Percentiles rank a stretch among this genome's conserved stretches.
Evolutionary conservation across 2,797 vertebrate species (phyloP).

Genomic region (Uromys caudimaculatus): DNA sequence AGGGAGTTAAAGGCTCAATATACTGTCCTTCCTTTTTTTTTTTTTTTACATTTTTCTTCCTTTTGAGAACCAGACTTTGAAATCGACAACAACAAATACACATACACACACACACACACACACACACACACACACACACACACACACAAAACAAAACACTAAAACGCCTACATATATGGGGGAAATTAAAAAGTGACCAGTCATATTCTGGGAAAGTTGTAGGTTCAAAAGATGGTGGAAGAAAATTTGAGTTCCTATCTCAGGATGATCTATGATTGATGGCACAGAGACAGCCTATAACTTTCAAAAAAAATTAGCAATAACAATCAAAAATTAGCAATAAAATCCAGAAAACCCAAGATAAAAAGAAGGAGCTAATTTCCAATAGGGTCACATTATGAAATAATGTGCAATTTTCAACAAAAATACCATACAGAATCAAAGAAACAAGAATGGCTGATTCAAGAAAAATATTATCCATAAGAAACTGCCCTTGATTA

Average conservation of each 20-base stretch:
- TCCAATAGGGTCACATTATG: not conserved
- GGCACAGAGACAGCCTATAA: not conserved
- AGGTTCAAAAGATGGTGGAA: not conserved
- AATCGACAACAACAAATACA: not conserved
- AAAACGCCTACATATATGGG: not conserved
- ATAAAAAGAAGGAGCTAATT: not conserved
- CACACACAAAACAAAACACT: not conserved
- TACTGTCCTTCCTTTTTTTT: not conserved
- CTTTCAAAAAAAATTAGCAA: not conserved
- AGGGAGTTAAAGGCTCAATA: not conserved
- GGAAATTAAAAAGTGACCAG: not conserved
- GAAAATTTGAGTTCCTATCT: not conserved
- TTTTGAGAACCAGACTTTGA: not conserved
- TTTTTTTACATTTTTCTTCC: not conserved
- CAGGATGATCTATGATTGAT: not conserved
- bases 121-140: not conserved
- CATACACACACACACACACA: not conserved
- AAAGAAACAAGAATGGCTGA: not conserved
- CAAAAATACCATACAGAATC: not conserved
- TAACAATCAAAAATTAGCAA: not conserved
- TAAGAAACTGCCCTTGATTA: not conserved
- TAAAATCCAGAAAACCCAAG: not conserved
- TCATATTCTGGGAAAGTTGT: not conserved
- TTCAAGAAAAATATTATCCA: not conserved
- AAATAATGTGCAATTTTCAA: not conserved